Evolutionary conservation across 2,888 invertebrate species (phyloP).

Genomic region (Psylliodes chrysocephalus): DNA sequence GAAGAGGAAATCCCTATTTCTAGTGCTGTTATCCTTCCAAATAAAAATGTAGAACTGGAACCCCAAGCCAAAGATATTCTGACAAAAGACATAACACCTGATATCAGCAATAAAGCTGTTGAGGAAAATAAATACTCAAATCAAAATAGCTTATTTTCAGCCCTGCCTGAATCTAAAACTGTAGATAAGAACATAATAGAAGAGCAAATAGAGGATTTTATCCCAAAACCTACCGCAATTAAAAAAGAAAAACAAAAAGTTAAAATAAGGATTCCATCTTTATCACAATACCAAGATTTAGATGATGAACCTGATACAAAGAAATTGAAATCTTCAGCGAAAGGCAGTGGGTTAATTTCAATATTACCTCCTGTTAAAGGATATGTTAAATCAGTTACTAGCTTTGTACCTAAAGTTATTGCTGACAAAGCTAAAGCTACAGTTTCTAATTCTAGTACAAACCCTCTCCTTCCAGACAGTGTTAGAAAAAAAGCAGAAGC

Average conservation of each 20-base stretch:
- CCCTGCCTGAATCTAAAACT: conserved; percentile 49
- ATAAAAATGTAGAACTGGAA: conserved; percentile 8
- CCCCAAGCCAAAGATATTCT: not conserved
- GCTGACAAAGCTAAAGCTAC: conserved; percentile 42
- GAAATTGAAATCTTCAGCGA: conserved; percentile 45
- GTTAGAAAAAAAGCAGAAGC: conserved; percentile 43
- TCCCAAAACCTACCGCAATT: conserved; percentile 50
- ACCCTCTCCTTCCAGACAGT: conserved; percentile 33
- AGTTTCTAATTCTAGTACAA: not conserved
- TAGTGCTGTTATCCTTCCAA: conserved; percentile 3
- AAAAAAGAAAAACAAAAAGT: conserved; percentile 52
- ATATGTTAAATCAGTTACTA: conserved; percentile 48
- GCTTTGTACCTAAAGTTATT: conserved; percentile 52
- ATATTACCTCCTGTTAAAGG: conserved; percentile 55
- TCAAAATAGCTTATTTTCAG: conserved; percentile 44
- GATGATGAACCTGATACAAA: conserved; percentile 48
- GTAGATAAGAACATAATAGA: conserved; percentile 33
- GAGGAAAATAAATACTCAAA: not conserved
- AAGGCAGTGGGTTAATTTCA: conserved; percentile 52
- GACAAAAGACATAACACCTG: not conserved
- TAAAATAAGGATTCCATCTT: conserved; percentile 55
- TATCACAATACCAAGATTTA: conserved; percentile 51
- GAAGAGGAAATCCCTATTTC: conserved; percentile 45
- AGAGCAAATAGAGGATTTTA: conserved; percentile 56
- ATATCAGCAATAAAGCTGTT: not conserved